These are phyloP conservation scores for Patiria miniata DNA, from an alignment of 35 echinoderm and acorn worm genomes.

Conservation along the genomic window DNA sequence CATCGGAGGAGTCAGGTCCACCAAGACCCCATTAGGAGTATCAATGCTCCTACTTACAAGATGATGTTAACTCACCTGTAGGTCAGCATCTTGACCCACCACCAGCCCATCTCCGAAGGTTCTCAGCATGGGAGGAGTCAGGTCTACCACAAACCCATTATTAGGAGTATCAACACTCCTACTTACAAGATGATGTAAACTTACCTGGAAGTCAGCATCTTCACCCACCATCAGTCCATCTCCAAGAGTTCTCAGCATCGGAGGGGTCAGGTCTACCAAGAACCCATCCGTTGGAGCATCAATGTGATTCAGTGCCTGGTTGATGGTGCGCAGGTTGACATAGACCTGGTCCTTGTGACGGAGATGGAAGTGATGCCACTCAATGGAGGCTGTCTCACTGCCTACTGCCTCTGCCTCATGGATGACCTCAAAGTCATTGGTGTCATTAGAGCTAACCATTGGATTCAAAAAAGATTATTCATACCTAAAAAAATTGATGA, in stretches of 20 bases:
- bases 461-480: not conserved
- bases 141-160: slow-evolving; percentile 33
- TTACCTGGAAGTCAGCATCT: slow-evolving; percentile 49
- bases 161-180: not conserved
- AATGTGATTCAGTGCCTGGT: slow-evolving; percentile 28
- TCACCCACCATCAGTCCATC: slow-evolving; percentile 34
- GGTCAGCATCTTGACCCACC: too few relatives aligned
- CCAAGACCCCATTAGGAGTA: too few relatives aligned
- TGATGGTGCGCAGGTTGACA: slow-evolving; percentile 38
- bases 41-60: too few relatives aligned
- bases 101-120: slow-evolving; percentile 35
- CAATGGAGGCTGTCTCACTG: not conserved
- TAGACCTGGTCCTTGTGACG: slow-evolving; percentile 56
- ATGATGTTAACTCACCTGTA: slow-evolving; percentile 23
- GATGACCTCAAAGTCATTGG: slow-evolving; percentile 36
- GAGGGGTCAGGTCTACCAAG: slow-evolving; percentile 46
- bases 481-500: not conserved
- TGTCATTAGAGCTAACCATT: not conserved
- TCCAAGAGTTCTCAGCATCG: slow-evolving; percentile 32
- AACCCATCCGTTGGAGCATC: slow-evolving; percentile 28
- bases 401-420: slow-evolving; percentile 43
- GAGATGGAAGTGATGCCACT: slow-evolving; percentile 74
- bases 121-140: slow-evolving; percentile 29
- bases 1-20: too few relatives aligned
- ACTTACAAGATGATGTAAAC: not conserved